phyloP scores from a whole-genome alignment of 2,113 vertebrate genomes.

The Lepus americanus region DNA sequence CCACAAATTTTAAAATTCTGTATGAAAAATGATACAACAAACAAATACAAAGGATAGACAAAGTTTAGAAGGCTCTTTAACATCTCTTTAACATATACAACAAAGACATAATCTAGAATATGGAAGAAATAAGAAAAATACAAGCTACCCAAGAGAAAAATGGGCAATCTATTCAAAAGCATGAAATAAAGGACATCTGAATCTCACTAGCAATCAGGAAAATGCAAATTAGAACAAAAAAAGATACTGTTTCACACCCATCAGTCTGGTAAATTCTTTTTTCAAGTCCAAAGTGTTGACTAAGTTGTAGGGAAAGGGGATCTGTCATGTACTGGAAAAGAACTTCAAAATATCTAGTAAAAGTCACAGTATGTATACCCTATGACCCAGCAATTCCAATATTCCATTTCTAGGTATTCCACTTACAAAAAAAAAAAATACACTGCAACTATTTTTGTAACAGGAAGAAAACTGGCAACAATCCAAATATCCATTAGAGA shows the following conservation, averaged over 20 bases:
- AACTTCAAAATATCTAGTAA: conserved; percentile 19
- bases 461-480: background rate
- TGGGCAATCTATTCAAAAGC: background rate
- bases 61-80: conserved; percentile 11
- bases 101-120: conserved; percentile 48
- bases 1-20: background rate
- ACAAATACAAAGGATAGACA: background rate
- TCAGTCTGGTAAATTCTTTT: background rate
- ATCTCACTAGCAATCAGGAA: conserved; percentile 25
- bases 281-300: conserved; percentile 18
- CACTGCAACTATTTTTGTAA: background rate
- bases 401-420: conserved; percentile 7
- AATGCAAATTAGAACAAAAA: conserved; percentile 55
- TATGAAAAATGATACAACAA: background rate
- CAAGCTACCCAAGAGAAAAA: conserved; percentile 30
- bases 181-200: conserved; percentile 24
- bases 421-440: background rate
- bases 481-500: conserved; percentile 28
- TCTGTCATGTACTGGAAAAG: conserved; percentile 10
- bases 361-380: background rate
- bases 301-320: conserved; percentile 24
- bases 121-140: conserved; percentile 1
- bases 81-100: conserved; percentile 40
- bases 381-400: conserved; percentile 15
- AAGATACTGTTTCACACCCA: conserved; percentile 12